These are phyloP conservation scores for Leptoteleia sp. DNA, from an alignment of 1,140 invertebrate species.

Conservation along the genomic window DNA sequence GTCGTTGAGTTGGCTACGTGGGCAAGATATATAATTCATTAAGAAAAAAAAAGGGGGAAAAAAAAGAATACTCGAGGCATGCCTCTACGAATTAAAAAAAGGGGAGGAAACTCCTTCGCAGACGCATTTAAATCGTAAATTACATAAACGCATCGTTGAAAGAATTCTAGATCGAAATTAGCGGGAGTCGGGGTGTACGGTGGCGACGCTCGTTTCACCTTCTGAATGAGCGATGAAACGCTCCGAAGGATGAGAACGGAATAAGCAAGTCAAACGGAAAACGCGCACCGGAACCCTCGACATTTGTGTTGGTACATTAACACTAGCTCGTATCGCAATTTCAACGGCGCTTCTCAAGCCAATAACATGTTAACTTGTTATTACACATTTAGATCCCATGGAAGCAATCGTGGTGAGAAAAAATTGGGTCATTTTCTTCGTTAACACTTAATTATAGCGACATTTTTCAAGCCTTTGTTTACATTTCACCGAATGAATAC, in stretches of 20 bases:
- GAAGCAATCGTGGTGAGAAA: too few species aligned
- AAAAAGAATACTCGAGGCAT: too few species aligned
- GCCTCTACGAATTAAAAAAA: too few species aligned
- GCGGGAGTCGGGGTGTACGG: constrained; percentile 19
- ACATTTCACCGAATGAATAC: too few species aligned
- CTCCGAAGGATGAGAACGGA: constrained; percentile 59
- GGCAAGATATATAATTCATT: too few species aligned
- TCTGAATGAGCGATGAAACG: constrained; percentile 52
- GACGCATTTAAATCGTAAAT: constrained; percentile 42
- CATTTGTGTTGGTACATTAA: constrained; percentile 22
- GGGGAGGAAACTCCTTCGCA: neutral
- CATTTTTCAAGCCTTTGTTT: too few species aligned
- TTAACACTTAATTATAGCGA: too few species aligned
- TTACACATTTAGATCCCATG: too few species aligned
- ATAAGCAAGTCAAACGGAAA: constrained; percentile 41
- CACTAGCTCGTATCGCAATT: constrained; percentile 16
- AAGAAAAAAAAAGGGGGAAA: constrained; percentile 2
- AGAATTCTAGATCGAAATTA: constrained; percentile 52
- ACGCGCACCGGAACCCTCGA: constrained; percentile 36
- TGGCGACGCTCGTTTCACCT: constrained; percentile 28
- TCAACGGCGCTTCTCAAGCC: neutral
- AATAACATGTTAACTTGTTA: neutral
- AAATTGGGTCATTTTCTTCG: too few species aligned
- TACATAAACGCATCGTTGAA: constrained; percentile 41
- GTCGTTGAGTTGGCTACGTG: too few species aligned